These are phyloP conservation scores for Oreochromis spilurus DNA, from an alignment of 2,113 vertebrate species.

Conservation along the genomic window DNA sequence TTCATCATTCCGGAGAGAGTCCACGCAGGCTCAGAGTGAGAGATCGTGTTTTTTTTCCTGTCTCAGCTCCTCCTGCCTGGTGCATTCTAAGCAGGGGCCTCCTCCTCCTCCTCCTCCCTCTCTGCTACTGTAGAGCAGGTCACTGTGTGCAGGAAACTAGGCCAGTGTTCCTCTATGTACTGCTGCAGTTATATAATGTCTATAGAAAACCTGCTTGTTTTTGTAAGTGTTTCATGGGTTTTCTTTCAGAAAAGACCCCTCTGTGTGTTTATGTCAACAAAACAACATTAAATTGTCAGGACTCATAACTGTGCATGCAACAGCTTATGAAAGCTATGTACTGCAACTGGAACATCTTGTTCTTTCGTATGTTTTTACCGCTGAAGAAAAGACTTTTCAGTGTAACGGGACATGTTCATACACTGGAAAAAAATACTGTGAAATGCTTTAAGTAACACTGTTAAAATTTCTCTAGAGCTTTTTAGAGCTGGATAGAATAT, in stretches of 20 bases:
- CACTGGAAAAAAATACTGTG: not conserved
- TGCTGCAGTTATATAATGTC: slow-evolving; percentile 67
- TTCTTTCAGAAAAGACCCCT: not conserved
- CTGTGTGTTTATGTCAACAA: not conserved
- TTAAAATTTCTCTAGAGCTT: not conserved
- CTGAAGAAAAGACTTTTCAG: not conserved
- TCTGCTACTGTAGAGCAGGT: slow-evolving; percentile 60
- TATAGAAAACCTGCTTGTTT: slow-evolving; percentile 30
- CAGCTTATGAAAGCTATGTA: not conserved
- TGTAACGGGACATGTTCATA: not conserved
- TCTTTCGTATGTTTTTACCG: not conserved
- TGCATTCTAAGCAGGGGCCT: slow-evolving; percentile 19
- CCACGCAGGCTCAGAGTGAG: slow-evolving; percentile 32
- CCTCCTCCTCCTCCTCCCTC: slow-evolving; percentile 12
- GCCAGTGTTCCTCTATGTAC: slow-evolving; percentile 60
- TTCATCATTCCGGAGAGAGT: not conserved
- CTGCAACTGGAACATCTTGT: slow-evolving; percentile 39
- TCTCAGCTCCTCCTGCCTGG: slow-evolving; percentile 14
- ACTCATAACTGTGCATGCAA: not conserved
- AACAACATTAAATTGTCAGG: not conserved
- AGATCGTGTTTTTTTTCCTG: not conserved
- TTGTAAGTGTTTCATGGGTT: not conserved
- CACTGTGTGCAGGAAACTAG: slow-evolving; percentile 67
- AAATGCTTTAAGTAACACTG: not conserved
- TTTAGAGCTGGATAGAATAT: not conserved